Conservation (phyloP, 2,888 invertebrate genomes). For the Keiferia lycopersicella region DNA sequence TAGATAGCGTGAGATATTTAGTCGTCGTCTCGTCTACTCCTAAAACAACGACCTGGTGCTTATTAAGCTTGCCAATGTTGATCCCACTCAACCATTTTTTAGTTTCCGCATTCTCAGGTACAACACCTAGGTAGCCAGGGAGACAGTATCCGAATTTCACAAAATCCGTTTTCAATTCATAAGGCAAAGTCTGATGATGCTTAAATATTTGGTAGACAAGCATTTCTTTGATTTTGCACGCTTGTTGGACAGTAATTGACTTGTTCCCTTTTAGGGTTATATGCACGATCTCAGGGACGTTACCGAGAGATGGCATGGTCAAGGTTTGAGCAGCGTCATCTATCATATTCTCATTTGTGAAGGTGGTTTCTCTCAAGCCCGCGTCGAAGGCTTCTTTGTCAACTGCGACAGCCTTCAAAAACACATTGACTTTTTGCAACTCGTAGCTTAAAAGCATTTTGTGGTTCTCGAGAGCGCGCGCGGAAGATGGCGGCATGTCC, state of each 20-base stretch:
- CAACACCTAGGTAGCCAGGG: slow-evolving; percentile 59
- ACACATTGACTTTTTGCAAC: slow-evolving; percentile 68
- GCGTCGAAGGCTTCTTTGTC: slow-evolving; percentile 67
- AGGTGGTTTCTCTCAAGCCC: slow-evolving; percentile 52
- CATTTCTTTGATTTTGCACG: slow-evolving; percentile 64
- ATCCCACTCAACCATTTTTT: slow-evolving; percentile 57
- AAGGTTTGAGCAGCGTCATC: slow-evolving; percentile 43
- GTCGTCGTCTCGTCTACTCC: slow-evolving; percentile 50
- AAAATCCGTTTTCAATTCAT: slow-evolving; percentile 58
- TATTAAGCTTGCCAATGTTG: slow-evolving; percentile 55
- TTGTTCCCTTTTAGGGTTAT: slow-evolving; percentile 58
- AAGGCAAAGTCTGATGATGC: slow-evolving; percentile 47
- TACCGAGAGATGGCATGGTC: slow-evolving; percentile 55
- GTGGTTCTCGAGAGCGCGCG: slow-evolving; percentile 59
- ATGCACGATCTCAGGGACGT: slow-evolving; percentile 52
- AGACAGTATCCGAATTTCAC: slow-evolving; percentile 59
- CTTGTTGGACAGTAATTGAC: slow-evolving; percentile 45
- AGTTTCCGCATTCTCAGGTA: slow-evolving; percentile 62
- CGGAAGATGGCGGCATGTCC: slow-evolving; percentile 69
- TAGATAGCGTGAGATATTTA: slow-evolving; percentile 52
- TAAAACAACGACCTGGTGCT: slow-evolving; percentile 47
- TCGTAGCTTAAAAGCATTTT: slow-evolving; percentile 70
- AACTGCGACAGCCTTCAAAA: slow-evolving; percentile 64
- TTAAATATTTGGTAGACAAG: slow-evolving; percentile 60
- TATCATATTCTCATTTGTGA: slow-evolving; percentile 39